Evolutionary conservation across 2,888 invertebrate species (phyloP).

Genomic region (Drosophila paracracens): DNA sequence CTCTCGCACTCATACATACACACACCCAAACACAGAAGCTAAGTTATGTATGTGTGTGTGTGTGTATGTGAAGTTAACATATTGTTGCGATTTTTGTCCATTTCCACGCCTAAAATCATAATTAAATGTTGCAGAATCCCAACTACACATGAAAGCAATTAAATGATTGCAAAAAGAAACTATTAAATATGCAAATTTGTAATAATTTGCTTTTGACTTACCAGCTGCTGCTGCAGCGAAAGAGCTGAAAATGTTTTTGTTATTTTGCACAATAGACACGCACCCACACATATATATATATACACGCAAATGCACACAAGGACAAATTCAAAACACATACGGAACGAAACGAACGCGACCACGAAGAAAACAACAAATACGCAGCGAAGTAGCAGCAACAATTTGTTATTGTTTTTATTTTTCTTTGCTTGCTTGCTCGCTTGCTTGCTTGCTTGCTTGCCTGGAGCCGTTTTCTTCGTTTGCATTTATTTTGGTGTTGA

Average conservation of each 20-base stretch:
- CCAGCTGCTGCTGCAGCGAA: conserved; percentile 45
- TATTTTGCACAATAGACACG: conserved; percentile 41
- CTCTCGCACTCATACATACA: conserved; percentile 33
- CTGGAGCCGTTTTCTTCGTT: conserved; percentile 15
- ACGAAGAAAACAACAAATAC: conserved; percentile 47
- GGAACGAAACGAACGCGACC: conserved; percentile 36
- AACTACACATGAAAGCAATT: conserved; percentile 22
- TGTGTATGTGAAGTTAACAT: conserved; percentile 62
- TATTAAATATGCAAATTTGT: conserved; percentile 32
- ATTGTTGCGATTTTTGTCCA: conserved; percentile 69
- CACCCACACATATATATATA: conserved; percentile 6
- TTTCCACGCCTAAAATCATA: conserved; percentile 34
- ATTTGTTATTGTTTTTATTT: conserved; percentile 57
- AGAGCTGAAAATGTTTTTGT: conserved; percentile 40
- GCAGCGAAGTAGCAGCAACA: conserved; percentile 46
- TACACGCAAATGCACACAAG: conserved; percentile 12
- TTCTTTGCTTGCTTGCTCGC: conserved; percentile 16
- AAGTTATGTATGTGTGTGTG: conserved; percentile 20
- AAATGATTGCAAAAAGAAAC: conserved; percentile 27
- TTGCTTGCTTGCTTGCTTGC: conserved; percentile 17
- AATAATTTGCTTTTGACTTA: conserved; percentile 40
- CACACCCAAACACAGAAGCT: not conserved
- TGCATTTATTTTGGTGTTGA: conserved; percentile 17
- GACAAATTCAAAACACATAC: conserved; percentile 33
- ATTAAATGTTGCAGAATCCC: conserved; percentile 26